Base-by-base conservation (phyloP, 2,113 vertebrate species). In the Euleptes europaea region DNA sequence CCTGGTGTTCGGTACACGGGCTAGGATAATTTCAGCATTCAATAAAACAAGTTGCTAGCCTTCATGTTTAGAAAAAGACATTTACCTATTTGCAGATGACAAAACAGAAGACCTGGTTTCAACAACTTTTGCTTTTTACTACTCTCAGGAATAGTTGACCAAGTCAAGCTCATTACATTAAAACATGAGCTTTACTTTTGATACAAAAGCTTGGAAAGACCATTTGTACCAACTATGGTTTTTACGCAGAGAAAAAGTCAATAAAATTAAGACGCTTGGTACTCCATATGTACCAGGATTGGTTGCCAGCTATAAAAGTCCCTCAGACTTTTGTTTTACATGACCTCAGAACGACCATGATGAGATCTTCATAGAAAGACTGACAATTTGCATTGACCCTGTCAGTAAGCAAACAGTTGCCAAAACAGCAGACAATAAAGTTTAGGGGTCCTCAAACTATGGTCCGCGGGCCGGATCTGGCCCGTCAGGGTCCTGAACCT, bases 141-240 rank as follows among this genome's bases (percentile, higher is more conserved):
- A 63, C 26, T 10, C 60, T 63, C 60, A 63, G 9, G 26, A 63
- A 63, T 23, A 63, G 23, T 63, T 63, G 26, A 28, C 26, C 28
- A 60, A 60, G 21, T 60, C 57, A 60, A 28, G 60, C 5, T 21
- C 60, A 63, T 10, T 4, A 63, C 21, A 10, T 28, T 63, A 9
- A 63, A 28, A 28, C 60, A 63, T 28, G 26, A 21, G 74, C 83
- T 71, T 88, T 79, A 89, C 80, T 86, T 78, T 44, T 71, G 44
- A 35, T 2, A 31, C 8, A 78, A 73, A 82, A 57, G 80, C 44
- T 92, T 87, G 78, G 54, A 38, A 86, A 90, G 69, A 75, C 92
- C 74, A 88, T 88, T 94, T 92, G 92, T 89, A 95, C 91, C 94
- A 95, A 86, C 89, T 94, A 95, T 91, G 80, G 82, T 89, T 86